Percentiles rank a stretch among this genome's conserved stretches.
Evolutionary conservation across 1,140 invertebrate species (phyloP).

Genomic region (Reticulitermes speratus): DNA sequence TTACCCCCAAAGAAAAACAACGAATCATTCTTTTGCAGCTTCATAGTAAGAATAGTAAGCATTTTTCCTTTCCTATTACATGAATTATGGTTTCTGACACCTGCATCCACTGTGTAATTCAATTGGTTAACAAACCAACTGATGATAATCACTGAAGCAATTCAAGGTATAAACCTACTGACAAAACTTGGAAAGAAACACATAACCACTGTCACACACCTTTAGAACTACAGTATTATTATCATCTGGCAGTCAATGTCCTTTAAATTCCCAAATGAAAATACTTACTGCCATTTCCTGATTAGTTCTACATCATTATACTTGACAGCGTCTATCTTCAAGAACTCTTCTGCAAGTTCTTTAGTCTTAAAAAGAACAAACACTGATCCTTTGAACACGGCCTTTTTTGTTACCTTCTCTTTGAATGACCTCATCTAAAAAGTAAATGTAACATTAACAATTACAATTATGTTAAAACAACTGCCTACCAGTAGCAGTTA

Average conservation of each 20-base stretch:
- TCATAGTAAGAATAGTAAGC: not conserved
- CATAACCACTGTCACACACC: no score
- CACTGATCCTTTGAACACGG: constrained; percentile 84
- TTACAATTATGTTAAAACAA: not conserved
- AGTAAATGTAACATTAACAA: constrained; percentile 27
- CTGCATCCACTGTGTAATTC: no score
- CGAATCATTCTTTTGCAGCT: not conserved
- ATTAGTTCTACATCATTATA: constrained; percentile 70
- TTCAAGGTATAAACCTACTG: no score
- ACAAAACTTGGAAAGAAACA: no score
- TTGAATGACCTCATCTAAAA: constrained; percentile 66
- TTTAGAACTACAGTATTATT: no score
- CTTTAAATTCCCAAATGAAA: not conserved
- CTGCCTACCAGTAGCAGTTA: no score
- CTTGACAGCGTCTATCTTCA: constrained; percentile 64
- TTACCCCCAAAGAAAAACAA: not conserved
- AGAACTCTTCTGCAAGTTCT: constrained; percentile 68
- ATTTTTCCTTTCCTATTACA: not conserved
- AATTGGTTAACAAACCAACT: no score
- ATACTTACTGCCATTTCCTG: constrained; percentile 67
- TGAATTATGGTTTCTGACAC: no score
- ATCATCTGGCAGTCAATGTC: no score
- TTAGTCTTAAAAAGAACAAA: constrained; percentile 79
- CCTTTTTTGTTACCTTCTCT: constrained; percentile 62
- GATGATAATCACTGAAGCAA: no score